Evolutionary conservation across 2,888 invertebrate genomes (phyloP).

Genomic region (Iphiclides podalirius): DNA sequence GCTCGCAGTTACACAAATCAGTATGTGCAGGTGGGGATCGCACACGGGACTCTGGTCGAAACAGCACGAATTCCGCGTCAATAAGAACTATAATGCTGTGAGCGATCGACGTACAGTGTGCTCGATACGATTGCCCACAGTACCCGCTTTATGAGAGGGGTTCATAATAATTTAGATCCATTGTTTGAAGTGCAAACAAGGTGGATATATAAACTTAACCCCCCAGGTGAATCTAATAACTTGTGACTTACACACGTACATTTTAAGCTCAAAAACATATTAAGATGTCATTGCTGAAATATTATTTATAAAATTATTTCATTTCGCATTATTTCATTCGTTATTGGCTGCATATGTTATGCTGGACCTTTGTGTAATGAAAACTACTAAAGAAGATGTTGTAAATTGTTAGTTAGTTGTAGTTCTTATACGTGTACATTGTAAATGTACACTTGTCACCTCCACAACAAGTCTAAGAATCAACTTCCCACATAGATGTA

Average conservation of each 20-base stretch:
- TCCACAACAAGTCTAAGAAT: too few relatives aligned
- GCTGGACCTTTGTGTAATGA: too few relatives aligned
- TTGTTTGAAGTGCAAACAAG: constrained; percentile 65
- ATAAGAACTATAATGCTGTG: constrained; percentile 6
- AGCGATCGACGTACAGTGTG: background rate
- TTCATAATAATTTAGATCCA: constrained; percentile 58
- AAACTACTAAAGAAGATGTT: too few relatives aligned
- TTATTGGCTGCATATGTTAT: too few relatives aligned
- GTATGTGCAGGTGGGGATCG: background rate
- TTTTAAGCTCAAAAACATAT: background rate
- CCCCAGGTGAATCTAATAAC: constrained; percentile 72
- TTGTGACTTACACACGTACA: constrained; percentile 29
- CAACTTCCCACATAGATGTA: too few relatives aligned
- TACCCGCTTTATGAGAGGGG: constrained; percentile 33
- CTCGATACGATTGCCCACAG: constrained; percentile 14
- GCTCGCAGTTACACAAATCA: constrained; percentile 13
- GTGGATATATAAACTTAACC: constrained; percentile 40
- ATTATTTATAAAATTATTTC: too few relatives aligned
- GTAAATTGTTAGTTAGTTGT: too few relatives aligned
- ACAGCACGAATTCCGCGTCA: background rate
- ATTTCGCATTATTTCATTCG: too few relatives aligned
- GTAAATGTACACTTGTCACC: too few relatives aligned
- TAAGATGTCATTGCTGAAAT: background rate
- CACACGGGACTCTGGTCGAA: constrained; percentile 1
- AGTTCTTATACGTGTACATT: too few relatives aligned